Conservation (phyloP, 2,888 invertebrate species). For the Aelia acuminata region DNA sequence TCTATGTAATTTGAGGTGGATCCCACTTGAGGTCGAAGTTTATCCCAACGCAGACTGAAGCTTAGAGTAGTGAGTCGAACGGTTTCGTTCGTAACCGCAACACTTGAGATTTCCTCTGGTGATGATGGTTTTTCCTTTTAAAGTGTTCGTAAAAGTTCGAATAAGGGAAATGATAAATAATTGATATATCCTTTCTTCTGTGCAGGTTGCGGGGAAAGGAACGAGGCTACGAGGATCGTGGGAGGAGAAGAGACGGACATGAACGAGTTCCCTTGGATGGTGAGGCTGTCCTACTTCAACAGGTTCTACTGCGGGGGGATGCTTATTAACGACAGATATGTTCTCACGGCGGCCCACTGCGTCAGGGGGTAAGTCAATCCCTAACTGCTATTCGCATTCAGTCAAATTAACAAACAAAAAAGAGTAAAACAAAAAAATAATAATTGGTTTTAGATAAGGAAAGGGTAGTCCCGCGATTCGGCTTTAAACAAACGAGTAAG, state of each 20-base stretch:
- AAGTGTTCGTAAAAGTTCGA: no score
- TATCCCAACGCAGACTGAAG: no score
- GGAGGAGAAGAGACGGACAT: constrained; percentile 82
- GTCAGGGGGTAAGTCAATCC: constrained; percentile 82
- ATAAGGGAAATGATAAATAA: no score
- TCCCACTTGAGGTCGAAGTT: neutral
- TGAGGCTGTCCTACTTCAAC: constrained; percentile 86
- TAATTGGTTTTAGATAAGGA: no score
- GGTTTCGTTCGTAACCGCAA: no score
- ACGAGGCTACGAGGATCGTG: constrained; percentile 86
- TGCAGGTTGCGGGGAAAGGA: constrained; percentile 85
- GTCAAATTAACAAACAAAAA: neutral
- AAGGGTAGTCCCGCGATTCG: no score
- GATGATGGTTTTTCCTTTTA: no score
- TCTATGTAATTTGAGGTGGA: neutral
- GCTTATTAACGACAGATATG: constrained; percentile 89
- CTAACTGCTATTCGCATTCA: neutral
- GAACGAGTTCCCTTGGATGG: constrained; percentile 93
- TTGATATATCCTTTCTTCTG: neutral
- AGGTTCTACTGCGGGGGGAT: constrained; percentile 92
- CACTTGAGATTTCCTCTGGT: no score
- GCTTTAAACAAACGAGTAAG: no score
- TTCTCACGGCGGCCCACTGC: constrained; percentile 90
- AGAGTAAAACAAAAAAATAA: neutral
- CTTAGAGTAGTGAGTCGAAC: no score